Conservation (phyloP, 2,888 invertebrate species). For the Fabriciana adippe region DNA sequence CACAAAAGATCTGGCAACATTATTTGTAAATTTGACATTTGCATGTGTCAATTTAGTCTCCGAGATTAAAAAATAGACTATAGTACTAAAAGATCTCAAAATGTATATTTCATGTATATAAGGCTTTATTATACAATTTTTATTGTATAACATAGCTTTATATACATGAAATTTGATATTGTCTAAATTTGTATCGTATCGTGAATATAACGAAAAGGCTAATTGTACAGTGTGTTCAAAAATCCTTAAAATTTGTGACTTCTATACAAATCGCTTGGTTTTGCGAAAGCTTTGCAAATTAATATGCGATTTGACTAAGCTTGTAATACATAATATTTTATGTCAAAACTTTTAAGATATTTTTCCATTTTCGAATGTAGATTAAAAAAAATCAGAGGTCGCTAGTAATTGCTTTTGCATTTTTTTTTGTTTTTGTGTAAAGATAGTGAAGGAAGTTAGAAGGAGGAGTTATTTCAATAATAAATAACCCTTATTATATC, state of each 20-base stretch:
- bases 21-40: too few species aligned
- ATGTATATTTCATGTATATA: too few species aligned
- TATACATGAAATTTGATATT: too few species aligned
- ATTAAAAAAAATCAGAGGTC: background rate
- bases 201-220: constrained; percentile 31
- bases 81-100: too few species aligned
- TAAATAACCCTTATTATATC: background rate
- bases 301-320: background rate
- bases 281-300: background rate
- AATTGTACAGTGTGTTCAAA: constrained; percentile 43
- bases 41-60: too few species aligned
- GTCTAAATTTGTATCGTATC: constrained; percentile 18
- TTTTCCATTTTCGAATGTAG: background rate
- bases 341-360: background rate
- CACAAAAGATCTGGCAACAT: too few species aligned
- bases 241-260: constrained; percentile 8
- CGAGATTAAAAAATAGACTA: too few species aligned
- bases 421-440: background rate
- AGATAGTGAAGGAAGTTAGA: background rate
- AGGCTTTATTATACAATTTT: background rate
- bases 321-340: constrained; percentile 2
- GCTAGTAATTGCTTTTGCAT: background rate
- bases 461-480: background rate
- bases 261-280: constrained; percentile 15
- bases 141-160: background rate